Conservation (phyloP, 2,113 vertebrate genomes). For the Hylia prasina region DNA sequence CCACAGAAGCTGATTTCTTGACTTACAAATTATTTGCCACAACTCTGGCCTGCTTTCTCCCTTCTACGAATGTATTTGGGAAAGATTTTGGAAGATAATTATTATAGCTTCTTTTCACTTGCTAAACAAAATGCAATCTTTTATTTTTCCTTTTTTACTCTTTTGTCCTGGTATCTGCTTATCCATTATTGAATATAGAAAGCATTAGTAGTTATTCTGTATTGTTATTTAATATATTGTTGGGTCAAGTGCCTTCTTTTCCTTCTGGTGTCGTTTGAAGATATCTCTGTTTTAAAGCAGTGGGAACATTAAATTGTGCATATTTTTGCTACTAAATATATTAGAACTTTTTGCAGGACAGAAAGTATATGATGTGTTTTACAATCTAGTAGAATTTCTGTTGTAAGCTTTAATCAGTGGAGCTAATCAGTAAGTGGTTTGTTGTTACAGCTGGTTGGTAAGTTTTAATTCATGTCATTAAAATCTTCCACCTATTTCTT, state of each 20-base stretch:
- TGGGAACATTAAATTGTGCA: background rate
- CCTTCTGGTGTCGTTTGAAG: background rate
- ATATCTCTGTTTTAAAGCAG: background rate
- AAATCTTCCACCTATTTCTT: background rate
- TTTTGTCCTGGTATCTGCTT: background rate
- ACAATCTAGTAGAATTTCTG: background rate
- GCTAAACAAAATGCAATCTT: background rate
- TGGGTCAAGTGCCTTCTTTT: background rate
- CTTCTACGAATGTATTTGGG: background rate
- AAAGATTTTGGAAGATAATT: background rate
- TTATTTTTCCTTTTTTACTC: background rate
- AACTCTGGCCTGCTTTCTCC: background rate
- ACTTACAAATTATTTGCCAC: fast-evolving
- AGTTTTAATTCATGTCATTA: background rate
- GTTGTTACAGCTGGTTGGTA: background rate
- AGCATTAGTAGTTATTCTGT: background rate
- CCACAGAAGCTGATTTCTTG: background rate
- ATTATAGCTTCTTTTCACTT: background rate
- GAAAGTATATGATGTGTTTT: background rate
- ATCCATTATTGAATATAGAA: background rate
- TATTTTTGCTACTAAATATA: background rate
- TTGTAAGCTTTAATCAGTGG: background rate
- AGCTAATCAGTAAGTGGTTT: background rate
- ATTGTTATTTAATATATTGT: background rate
- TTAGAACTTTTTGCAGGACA: background rate